phyloP scores from a whole-genome alignment of 2,113 vertebrate species.

The Mixornis gularis region DNA sequence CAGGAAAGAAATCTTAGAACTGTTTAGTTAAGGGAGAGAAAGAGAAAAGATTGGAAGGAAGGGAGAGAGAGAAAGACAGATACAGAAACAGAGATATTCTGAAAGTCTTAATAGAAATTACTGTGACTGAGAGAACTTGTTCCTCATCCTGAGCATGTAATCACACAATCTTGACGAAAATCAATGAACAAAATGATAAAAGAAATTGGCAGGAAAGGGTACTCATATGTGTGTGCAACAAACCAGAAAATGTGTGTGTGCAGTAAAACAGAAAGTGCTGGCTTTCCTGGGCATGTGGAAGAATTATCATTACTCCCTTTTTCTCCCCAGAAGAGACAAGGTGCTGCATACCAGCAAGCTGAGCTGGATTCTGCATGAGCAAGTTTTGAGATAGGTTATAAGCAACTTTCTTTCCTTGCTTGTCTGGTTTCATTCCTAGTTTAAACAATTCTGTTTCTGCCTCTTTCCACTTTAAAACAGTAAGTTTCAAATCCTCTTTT shows the following conservation, averaged over 20 bases:
- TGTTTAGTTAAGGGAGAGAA: not conserved
- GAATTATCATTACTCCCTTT: not conserved
- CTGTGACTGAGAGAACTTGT: not conserved
- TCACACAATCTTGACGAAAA: not conserved
- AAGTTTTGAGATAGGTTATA: not conserved
- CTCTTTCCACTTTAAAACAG: not conserved
- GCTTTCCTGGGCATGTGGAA: not conserved
- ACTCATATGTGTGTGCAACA: not conserved
- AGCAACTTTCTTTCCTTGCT: not conserved
- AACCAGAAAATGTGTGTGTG: not conserved
- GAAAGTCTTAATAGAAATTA: not conserved
- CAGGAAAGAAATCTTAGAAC: not conserved
- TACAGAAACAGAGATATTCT: not conserved
- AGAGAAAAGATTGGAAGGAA: not conserved
- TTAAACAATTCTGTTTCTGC: not conserved
- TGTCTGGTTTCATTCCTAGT: not conserved
- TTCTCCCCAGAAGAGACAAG: not conserved
- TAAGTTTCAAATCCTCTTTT: not conserved
- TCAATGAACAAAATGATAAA: constrained; percentile 7
- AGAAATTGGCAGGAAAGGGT: not conserved
- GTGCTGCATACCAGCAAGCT: not conserved
- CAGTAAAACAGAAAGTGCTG: not conserved
- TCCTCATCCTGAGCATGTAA: not conserved
- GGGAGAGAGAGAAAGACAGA: not conserved
- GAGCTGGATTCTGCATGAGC: not conserved